Base-by-base conservation (phyloP, 2,797 vertebrate species). In the Myotis vivesi region DNA sequence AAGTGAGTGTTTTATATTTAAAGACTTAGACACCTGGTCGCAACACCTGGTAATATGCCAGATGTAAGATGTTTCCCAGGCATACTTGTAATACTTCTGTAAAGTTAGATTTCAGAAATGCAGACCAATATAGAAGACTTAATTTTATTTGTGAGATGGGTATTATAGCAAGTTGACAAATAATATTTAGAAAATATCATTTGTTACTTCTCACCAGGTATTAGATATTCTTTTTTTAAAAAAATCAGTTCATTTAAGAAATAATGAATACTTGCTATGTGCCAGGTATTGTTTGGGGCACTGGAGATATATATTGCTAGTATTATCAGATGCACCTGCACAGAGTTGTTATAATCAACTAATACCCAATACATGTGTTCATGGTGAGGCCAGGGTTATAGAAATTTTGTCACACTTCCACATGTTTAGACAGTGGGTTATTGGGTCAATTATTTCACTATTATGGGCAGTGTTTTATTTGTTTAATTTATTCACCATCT, bases 1-100 rank as follows among this genome's bases (percentile, higher is more conserved):
- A 77, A 89, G 51, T 64, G 28, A 73, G 36, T 51, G 62, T 82
- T 90, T 89, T 89, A 51, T 57, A 3, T 77, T 89, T 92, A 71
- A 81, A 82, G 30, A 92, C 53, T 90, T 76, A 64, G 51, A 85
- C 77, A 94, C 86, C 81, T 82, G 81, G 30, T 86, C 85, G 79
- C 33, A 51, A 30, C 79, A 92, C 57, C n/a, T 82, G 77, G 71
- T 76, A 87, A 89, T 75, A 12, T 81, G 76, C 81, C 93, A 94
- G 76, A 81, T 82, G 20, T 89, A 66, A 73, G 33, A 89, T 62
- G 28, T 82, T 80, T 86, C 25, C 77, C n/a, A 57, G 86, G 51
- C 57, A 38, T 28, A 2, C 30, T 86, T 20, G 41, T 71, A 84
- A 79, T 79, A 81, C 25, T 86, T 87, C 51, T 83, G 7, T 81